Evolutionary conservation across 2,888 invertebrate genomes (phyloP), one percentile per base, ranked within the genome.

Genomic region (Pterobdella sp.): DNA sequence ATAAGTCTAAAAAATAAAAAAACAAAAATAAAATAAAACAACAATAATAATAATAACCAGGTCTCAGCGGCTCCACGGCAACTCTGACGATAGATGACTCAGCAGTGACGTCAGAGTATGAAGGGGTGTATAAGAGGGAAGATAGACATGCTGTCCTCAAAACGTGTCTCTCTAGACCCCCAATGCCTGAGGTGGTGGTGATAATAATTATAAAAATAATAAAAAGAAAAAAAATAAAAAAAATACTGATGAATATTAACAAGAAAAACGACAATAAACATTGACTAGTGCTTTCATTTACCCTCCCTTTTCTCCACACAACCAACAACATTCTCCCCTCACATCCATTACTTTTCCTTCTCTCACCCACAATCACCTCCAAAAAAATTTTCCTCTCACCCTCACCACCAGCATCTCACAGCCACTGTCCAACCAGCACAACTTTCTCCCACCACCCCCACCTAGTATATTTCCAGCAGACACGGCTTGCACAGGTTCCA

Each of bases 391-490:
- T 42, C 42, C 7, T 42, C 18, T 42, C 42, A 42, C n/a, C n/a
- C n/a, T n/a, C n/a, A n/a, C n/a, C n/a, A n/a, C n/a, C n/a, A n/a
- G n/a, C n/a, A n/a, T n/a, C n/a, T n/a, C n/a, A n/a, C 7, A 72
- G 14, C 10, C n/a, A 36, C 35, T 73, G 10, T 36, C 64, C 14
- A 63, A 56, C 1, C 32, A 26, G 29, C 29, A 49, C 63, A 18
- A 26, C 37, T n/a, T n/a, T 22, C 4, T 70, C 34, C 0, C 14
- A 52, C 10, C 26, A 0, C 32, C 18, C 76, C 74, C 81, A 88
- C 90, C 91, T 75, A 94, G 87, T 75, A 97, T 90, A 84, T 93
- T 94, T 4, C 97, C 97, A 64, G 94, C 92, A 1, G 91, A 88
- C 0, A 92, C 90, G 81, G 89, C 87, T 36, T 90, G 88, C 52